Base-by-base conservation (phyloP, 2,113 vertebrate genomes). In the Siphamia tubifer region DNA sequence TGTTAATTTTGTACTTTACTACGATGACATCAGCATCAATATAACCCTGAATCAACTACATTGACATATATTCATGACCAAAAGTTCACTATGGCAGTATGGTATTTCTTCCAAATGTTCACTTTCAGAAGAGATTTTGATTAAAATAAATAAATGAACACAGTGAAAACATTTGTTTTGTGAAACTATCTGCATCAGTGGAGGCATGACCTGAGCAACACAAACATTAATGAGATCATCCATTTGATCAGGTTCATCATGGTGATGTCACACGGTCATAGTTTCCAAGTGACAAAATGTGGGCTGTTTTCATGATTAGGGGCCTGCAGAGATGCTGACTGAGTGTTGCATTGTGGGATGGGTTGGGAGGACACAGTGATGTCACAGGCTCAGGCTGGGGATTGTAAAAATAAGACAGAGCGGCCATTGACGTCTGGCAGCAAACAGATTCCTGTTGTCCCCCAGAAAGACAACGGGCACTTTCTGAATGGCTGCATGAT, bases 401-500 rank as follows among this genome's bases (percentile, higher is more conserved):
- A 58, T 43, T 24, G 45, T 68, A 48, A 24, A 19, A 44, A 17
- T 10, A 30, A 62, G 60, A 86, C 71, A 81, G 79, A 76, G 79
- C 32, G 36, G 43, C 66, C 62, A 47, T 74, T 82, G 86, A 81
- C 16, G 56, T 64, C 45, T 53, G 4, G 68, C 53, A 39, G 73
- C 47, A 42, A 30, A 86, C 77, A 86, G 79, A 62, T 57, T 39
- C 16, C 68, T 60, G 68, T 79, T 87, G 80, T 87, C 66, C 54
- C 25, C 25, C 54, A 20, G 36, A 30, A 58, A 66, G 72, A 84
- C 70, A 76, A 73, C 49, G 48, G 62, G 51, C 49, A 54, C 64
- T 75, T 42, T 74, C 43, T 74, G 61, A 70, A 24, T 30, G 49
- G 74, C 86, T 86, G 91, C 91, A 88, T 89, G 87, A 78, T 64